phyloP scores from a whole-genome alignment of 2,113 vertebrate species.

The Sisor rabdophorus region DNA sequence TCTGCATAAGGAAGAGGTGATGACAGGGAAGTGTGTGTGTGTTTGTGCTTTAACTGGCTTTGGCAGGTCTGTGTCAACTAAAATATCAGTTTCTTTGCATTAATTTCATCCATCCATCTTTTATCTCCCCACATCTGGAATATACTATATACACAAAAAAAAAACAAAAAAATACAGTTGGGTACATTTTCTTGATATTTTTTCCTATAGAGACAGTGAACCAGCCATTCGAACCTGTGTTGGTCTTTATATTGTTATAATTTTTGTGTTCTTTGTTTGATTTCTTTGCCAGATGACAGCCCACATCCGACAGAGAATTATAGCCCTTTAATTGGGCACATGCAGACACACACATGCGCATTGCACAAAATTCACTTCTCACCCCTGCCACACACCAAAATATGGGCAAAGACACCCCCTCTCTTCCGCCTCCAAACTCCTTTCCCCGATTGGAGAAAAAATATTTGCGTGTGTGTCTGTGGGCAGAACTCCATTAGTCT shows the following conservation, averaged over 20 bases:
- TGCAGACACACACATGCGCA: neutral
- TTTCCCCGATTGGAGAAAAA: constrained; percentile 26
- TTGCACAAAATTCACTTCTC: neutral
- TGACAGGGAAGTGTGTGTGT: constrained; percentile 42
- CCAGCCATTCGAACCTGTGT: neutral
- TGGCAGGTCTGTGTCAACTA: constrained; percentile 23
- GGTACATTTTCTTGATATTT: neutral
- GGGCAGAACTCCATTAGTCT: constrained; percentile 50
- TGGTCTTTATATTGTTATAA: neutral
- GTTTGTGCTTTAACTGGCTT: constrained; percentile 29
- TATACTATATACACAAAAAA: neutral
- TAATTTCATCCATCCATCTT: constrained; percentile 39
- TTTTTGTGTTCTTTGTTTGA: constrained; percentile 63
- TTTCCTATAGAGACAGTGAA: neutral
- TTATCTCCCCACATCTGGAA: neutral
- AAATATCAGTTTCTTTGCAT: constrained; percentile 47
- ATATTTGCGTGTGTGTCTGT: constrained; percentile 29
- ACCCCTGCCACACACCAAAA: constrained; percentile 17
- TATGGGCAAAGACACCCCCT: constrained; percentile 8
- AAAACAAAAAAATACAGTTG: neutral
- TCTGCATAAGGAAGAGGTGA: constrained; percentile 44
- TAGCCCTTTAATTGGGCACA: constrained; percentile 43
- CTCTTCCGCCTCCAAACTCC: constrained; percentile 36
- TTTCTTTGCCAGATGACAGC: constrained; percentile 56
- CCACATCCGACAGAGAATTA: constrained; percentile 57